phyloP scores from a whole-genome alignment of 2,888 invertebrate species.

The Tetragonula carbonaria region DNA sequence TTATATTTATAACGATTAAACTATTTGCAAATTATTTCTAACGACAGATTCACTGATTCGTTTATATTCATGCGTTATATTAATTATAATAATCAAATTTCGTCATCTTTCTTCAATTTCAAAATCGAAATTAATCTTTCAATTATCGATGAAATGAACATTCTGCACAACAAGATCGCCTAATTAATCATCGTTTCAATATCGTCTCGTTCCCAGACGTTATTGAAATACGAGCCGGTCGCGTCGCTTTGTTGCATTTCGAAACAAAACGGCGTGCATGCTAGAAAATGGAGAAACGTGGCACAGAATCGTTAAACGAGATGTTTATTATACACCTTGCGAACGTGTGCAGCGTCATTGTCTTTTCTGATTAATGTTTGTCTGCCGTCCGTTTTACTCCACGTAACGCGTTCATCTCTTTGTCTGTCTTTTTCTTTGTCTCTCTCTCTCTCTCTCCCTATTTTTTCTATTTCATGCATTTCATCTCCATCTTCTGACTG shows the following conservation, averaged over 20 bases:
- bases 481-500: not conserved
- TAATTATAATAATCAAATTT: not conserved
- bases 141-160: not conserved
- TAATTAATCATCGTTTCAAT: not conserved
- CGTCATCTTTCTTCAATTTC: too few species aligned
- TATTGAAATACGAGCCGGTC: not conserved
- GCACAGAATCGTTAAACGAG: slow-evolving; percentile 49
- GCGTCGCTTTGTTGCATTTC: not conserved
- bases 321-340: slow-evolving; percentile 64
- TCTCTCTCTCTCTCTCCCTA: not conserved
- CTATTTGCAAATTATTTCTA: too few species aligned
- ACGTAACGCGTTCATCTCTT: not conserved
- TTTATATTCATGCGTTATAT: too few species aligned
- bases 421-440: not conserved
- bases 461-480: not conserved
- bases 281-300: not conserved
- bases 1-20: too few species aligned
- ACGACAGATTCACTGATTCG: too few species aligned
- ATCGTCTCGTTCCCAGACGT: not conserved
- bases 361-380: slow-evolving; percentile 43
- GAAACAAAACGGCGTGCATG: not conserved
- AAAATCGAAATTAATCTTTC: too few species aligned
- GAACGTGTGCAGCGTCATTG: slow-evolving; percentile 64
- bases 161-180: not conserved
- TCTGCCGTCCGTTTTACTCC: slow-evolving; percentile 38